Conservation (phyloP, 2,113 vertebrate species). For the Sinocyclocheilus maitianheensis region DNA sequence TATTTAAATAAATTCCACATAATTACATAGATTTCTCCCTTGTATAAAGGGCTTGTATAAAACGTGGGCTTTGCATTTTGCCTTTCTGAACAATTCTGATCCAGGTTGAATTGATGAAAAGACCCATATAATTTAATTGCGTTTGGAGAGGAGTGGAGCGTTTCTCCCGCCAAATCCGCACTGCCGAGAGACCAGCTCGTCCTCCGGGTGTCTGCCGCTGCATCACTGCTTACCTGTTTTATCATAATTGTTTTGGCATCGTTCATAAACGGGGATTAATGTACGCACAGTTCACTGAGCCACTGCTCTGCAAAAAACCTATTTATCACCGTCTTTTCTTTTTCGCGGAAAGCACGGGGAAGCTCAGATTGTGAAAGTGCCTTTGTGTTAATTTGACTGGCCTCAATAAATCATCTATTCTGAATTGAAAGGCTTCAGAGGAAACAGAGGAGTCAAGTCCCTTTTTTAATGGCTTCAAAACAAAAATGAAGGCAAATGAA, state of each 20-base stretch:
- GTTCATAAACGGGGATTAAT: constrained; percentile 39
- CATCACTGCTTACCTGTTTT: constrained; percentile 40
- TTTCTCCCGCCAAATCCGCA: constrained; percentile 24
- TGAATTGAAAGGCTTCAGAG: background rate
- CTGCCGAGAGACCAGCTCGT: constrained; percentile 3
- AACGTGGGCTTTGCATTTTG: background rate
- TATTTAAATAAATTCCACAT: no score
- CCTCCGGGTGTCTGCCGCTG: background rate
- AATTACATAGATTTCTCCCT: no score
- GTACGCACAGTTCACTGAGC: constrained; percentile 34
- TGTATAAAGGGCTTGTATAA: background rate
- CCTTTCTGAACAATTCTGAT: background rate
- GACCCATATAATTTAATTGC: constrained; percentile 13
- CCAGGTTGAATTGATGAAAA: constrained; percentile 17
- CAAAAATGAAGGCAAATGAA: constrained; percentile 1
- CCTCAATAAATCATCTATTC: constrained; percentile 17
- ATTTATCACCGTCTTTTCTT: constrained; percentile 17
- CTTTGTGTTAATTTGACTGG: constrained; percentile 4
- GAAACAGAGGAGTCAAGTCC: background rate
- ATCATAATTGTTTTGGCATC: constrained; percentile 43
- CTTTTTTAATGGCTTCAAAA: background rate
- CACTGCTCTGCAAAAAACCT: background rate
- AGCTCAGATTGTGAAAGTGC: background rate
- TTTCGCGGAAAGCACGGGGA: background rate
- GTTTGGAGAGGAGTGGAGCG: background rate